Evolutionary conservation across 2,113 vertebrate species (phyloP).

Genomic region (Centropus unirufus): DNA sequence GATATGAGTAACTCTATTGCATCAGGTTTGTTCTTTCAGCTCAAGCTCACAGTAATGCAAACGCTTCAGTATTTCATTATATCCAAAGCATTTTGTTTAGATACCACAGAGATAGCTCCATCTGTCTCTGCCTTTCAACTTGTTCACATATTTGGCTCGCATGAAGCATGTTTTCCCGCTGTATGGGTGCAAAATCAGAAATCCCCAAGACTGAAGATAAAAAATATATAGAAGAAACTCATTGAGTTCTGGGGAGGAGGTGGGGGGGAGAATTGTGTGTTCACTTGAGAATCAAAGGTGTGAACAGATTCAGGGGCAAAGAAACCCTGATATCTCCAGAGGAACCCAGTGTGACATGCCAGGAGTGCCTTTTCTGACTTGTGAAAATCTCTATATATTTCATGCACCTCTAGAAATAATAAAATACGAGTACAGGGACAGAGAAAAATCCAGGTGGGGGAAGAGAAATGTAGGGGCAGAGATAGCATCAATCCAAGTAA

Average conservation of each 20-base stretch:
- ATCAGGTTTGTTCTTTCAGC: slow-evolving; percentile 30
- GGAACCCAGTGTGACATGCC: neutral
- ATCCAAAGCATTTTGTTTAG: slow-evolving; percentile 25
- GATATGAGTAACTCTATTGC: neutral
- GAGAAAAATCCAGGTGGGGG: neutral
- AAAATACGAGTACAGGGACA: neutral
- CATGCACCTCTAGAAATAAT: neutral
- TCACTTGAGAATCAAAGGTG: neutral
- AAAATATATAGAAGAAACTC: neutral
- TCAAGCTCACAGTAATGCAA: slow-evolving; percentile 15
- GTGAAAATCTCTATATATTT: neutral
- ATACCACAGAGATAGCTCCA: slow-evolving; percentile 21
- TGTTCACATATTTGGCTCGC: slow-evolving; percentile 23
- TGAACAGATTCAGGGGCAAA: neutral
- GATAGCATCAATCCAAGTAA: neutral
- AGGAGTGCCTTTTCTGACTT: neutral
- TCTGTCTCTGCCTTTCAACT: slow-evolving; percentile 58
- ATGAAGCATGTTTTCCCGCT: neutral
- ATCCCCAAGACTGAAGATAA: neutral
- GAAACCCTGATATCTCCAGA: neutral
- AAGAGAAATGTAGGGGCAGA: neutral
- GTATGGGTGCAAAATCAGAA: neutral
- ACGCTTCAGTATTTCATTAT: slow-evolving; percentile 12
- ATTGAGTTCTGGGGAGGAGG: neutral
- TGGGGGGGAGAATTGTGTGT: neutral